Base-by-base conservation (phyloP, 2,113 vertebrate species). In the Upupa epops region DNA sequence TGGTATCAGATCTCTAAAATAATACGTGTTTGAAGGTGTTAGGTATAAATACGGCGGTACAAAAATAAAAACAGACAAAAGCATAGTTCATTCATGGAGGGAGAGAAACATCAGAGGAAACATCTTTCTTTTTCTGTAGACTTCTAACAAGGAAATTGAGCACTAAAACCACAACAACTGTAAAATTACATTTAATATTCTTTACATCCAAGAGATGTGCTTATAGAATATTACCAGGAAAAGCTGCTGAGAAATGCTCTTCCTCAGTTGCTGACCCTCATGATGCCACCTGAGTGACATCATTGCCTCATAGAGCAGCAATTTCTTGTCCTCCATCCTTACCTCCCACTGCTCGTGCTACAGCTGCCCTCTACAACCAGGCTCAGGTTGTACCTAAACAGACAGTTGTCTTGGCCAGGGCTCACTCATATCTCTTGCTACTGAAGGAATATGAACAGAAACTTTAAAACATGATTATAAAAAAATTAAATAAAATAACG, bases 1-100 rank as follows among this genome's bases (percentile, higher is more conserved):
- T 79, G 94, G 61, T 85, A 85, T 94, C 92, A 94, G 82, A 86
- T 93, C 51, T 96, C 84, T 78, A 74, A 95, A 94, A 94, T 78
- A 92, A 88, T 94, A 89, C 46, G 82, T 82, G 70, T 91, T 92
- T 81, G 92, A 91, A 93, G 49, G 78, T 96, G 93, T 63, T 82
- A 80, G 83, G 52, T 88, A 86, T 81, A 78, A 86, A 89, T 84
- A 71, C 31, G 52, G 36, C 49, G 48, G 40, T 68, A 29, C 34
- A 46, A 93, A 96, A 79, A 92, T 92, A 97, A 89, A 90, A 88
- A 37, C 71, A 75, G 77, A 65, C 86, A 89, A 94, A 95, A 34
- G 42, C 46, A 59, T 69, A 73, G 73, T 86, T 84, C 70, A 42
- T 94, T 95, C 73, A 89, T 75, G 46, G 82, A 86, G 72, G 64